phyloP scores from a whole-genome alignment of 2,888 invertebrate genomes.

The Drosophila nigricruria region DNA sequence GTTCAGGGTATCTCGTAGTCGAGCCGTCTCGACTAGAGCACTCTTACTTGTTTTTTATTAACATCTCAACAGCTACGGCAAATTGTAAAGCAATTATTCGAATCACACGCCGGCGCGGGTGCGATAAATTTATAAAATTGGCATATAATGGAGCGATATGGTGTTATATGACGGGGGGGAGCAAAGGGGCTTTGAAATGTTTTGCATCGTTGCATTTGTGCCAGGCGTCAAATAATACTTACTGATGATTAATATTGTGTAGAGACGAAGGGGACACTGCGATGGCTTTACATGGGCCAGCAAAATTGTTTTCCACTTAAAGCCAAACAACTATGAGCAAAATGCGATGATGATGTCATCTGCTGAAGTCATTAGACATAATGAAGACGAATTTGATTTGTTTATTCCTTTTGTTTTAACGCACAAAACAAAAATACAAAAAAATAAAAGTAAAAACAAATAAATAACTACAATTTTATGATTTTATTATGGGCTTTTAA shows the following conservation, averaged over 20 bases:
- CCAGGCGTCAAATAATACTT: slow-evolving; percentile 42
- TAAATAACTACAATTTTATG: slow-evolving; percentile 22
- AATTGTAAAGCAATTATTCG: slow-evolving; percentile 78
- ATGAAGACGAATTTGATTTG: slow-evolving; percentile 72
- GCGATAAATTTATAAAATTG: slow-evolving; percentile 60
- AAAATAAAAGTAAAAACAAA: not conserved
- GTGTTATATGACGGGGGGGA: not conserved
- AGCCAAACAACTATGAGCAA: slow-evolving; percentile 27
- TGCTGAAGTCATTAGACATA: slow-evolving; percentile 53
- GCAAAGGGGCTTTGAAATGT: slow-evolving; percentile 13
- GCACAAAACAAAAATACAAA: slow-evolving; percentile 3
- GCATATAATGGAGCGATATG: slow-evolving; percentile 40
- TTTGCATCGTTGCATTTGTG: slow-evolving; percentile 74
- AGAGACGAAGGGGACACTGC: not conserved
- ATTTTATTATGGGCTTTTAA: not conserved
- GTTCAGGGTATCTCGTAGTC: no score
- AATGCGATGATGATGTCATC: slow-evolving; percentile 66
- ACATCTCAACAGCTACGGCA: slow-evolving; percentile 40
- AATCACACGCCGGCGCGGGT: slow-evolving; percentile 63
- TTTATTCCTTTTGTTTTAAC: slow-evolving; percentile 47
- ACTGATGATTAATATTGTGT: slow-evolving; percentile 24
- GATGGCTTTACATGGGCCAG: slow-evolving; percentile 6
- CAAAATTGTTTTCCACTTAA: slow-evolving; percentile 31
- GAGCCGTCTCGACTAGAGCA: no score
- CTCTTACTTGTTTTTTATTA: no score